Evolutionary conservation across 2,113 vertebrate species (phyloP).

Genomic region (Eulemur rufifrons): DNA sequence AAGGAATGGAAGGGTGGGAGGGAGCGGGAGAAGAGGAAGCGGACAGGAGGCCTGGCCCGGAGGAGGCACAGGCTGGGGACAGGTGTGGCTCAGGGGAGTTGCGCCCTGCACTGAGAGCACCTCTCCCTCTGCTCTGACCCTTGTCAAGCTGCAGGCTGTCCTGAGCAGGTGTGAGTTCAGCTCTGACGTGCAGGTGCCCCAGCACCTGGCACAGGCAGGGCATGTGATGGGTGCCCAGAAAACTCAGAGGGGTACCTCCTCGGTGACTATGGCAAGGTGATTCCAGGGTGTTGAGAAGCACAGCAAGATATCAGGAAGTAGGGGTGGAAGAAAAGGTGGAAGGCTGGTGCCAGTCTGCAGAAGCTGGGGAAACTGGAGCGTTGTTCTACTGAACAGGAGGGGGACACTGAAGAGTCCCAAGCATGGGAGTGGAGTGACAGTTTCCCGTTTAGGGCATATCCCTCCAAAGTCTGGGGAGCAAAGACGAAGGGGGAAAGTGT

Average conservation of each 20-base stretch:
- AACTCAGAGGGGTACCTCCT: background rate
- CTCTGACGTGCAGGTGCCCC: background rate
- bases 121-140: no score
- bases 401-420: background rate
- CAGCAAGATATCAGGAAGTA: background rate
- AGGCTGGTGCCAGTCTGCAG: background rate
- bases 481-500: background rate
- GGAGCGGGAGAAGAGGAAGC: background rate
- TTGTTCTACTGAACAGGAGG: fast-evolving
- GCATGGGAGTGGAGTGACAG: background rate
- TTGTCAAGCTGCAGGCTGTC: background rate
- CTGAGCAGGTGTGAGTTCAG: background rate
- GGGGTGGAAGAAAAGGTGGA: no score
- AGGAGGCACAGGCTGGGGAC: fast-evolving
- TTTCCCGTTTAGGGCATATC: no score
- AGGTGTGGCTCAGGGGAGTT: background rate
- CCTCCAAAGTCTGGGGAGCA: background rate
- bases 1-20: no score
- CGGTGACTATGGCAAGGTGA: background rate
- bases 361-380: background rate
- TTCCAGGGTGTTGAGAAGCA: background rate
- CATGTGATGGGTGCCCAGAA: background rate
- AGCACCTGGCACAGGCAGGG: background rate
- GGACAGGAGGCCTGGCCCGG: background rate
- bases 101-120: no score